phyloP scores from a whole-genome alignment of 2,888 invertebrate species.

The Platynereis dumerilii region DNA sequence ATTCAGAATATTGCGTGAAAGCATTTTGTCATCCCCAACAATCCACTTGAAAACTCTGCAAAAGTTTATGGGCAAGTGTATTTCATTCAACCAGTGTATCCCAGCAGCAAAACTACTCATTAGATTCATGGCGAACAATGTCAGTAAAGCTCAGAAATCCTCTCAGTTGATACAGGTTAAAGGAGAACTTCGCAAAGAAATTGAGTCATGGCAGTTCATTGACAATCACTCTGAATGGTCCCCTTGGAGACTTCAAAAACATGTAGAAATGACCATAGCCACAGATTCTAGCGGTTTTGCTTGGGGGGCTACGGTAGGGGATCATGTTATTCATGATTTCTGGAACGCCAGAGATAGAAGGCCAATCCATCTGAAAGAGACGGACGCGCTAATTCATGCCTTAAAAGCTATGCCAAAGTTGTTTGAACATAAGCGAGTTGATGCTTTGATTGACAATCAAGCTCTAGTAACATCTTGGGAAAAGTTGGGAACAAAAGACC shows the following conservation, averaged over 20 bases:
- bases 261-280: background rate
- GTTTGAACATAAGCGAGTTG: background rate
- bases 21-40: background rate
- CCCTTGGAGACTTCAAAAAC: background rate
- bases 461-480: conserved; percentile 1
- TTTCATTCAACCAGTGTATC: background rate
- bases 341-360: background rate
- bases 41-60: background rate
- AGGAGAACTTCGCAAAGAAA: background rate
- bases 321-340: background rate
- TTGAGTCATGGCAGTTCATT: background rate
- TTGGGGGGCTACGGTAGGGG: background rate
- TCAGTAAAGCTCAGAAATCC: background rate
- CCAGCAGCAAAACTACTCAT: background rate
- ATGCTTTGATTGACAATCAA: background rate
- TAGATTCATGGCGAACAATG: background rate
- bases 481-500: background rate
- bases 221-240: background rate
- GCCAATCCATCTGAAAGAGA: conserved; percentile 4
- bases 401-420: background rate
- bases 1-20: too few species aligned
- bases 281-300: background rate
- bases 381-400: background rate
- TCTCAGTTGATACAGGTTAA: background rate
- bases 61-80: background rate